Percentiles rank a stretch among this genome's conserved stretches.
phyloP scores from a whole-genome alignment of 2,113 vertebrate genomes.

The Serilophus lunatus region DNA sequence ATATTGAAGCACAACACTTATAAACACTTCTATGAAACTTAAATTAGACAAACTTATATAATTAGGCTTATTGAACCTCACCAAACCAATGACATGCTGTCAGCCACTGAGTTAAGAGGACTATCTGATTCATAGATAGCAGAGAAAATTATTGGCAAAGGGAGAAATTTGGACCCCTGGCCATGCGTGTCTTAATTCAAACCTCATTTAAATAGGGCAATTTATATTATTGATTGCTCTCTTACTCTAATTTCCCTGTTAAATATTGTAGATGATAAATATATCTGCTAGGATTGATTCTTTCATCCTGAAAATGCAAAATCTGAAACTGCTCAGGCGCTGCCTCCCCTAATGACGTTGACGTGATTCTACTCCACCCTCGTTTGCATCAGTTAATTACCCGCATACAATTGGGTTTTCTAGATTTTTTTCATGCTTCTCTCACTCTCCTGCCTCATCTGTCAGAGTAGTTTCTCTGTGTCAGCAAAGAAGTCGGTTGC shows the following conservation, averaged over 20 bases:
- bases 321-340: neutral
- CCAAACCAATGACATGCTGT: neutral
- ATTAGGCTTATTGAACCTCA: neutral
- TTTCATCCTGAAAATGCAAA: neutral
- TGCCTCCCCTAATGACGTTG: neutral
- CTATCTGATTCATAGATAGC: neutral
- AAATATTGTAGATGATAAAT: neutral
- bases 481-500: neutral
- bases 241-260: neutral
- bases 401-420: neutral
- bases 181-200: neutral
- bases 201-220: constrained; percentile 21
- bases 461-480: neutral
- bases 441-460: neutral
- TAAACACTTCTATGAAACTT: neutral
- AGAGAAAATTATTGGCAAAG: neutral
- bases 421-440: neutral
- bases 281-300: neutral
- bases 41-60: neutral
- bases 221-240: constrained; percentile 18
- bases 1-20: neutral
- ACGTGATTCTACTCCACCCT: neutral
- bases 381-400: neutral
- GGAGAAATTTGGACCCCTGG: neutral
- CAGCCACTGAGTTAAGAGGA: neutral